Conservation (phyloP, 2,888 invertebrate genomes). For the Bhutanitis thaidina region DNA sequence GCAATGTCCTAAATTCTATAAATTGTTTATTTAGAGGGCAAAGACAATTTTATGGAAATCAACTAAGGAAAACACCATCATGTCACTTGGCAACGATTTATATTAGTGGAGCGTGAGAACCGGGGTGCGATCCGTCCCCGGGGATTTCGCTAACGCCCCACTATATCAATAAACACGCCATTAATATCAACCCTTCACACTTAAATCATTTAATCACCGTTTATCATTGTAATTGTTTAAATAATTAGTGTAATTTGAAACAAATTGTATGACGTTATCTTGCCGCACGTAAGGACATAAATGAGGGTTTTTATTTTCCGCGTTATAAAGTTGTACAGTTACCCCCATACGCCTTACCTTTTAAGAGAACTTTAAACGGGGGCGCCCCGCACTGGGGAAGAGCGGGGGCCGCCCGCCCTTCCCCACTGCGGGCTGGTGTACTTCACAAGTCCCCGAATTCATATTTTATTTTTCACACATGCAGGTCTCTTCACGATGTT, state of each 20-base stretch:
- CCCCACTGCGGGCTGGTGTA: too few species aligned
- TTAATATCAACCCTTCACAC: conserved; percentile 30
- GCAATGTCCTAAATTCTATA: not conserved
- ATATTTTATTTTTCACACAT: too few species aligned
- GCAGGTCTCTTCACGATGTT: too few species aligned
- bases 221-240: conserved; percentile 23
- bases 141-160: conserved; percentile 30
- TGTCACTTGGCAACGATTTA: conserved; percentile 21
- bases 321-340: too few species aligned
- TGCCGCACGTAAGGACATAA: not conserved
- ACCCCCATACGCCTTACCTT: too few species aligned
- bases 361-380: too few species aligned
- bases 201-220: conserved; percentile 38
- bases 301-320: not conserved
- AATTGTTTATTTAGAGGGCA: not conserved
- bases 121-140: conserved; percentile 33
- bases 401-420: too few species aligned
- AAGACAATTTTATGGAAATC: not conserved
- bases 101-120: conserved; percentile 40
- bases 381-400: too few species aligned
- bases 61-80: conserved; percentile 11
- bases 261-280: not conserved
- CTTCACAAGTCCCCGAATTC: too few species aligned
- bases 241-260: conserved; percentile 8
- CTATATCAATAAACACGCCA: conserved; percentile 25